Evolutionary conservation across 2,113 vertebrate genomes (phyloP).

Genomic region (Triplophysa rosa): DNA sequence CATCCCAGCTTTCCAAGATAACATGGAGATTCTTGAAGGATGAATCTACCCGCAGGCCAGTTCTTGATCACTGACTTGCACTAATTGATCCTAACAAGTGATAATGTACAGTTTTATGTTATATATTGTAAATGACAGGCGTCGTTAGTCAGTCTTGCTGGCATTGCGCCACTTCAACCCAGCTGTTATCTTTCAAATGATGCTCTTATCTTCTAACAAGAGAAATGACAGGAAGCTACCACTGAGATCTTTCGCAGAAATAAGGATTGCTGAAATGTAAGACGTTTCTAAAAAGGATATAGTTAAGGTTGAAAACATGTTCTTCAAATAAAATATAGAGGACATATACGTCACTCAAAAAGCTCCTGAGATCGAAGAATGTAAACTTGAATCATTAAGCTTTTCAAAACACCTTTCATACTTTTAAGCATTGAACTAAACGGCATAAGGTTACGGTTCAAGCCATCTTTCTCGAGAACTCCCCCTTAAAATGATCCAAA

Average conservation of each 20-base stretch:
- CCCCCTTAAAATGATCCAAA: constrained; percentile 14
- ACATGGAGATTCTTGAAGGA: constrained; percentile 16
- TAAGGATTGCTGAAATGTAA: not conserved
- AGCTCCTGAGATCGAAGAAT: constrained; percentile 6
- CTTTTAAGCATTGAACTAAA: not conserved
- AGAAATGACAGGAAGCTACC: not conserved
- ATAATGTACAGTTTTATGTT: constrained; percentile 37
- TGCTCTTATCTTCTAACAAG: not conserved
- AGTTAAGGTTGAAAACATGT: not conserved
- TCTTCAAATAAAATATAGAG: not conserved
- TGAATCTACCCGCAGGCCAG: constrained; percentile 17
- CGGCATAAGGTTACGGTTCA: constrained; percentile 1
- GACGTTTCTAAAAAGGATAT: not conserved
- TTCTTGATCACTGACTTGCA: constrained; percentile 24
- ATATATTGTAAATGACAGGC: constrained; percentile 37
- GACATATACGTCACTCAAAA: not conserved
- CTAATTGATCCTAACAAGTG: constrained; percentile 47
- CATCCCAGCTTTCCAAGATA: constrained; percentile 16
- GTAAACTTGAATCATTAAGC: constrained; percentile 4
- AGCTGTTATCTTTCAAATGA: constrained; percentile 20
- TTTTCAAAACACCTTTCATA: constrained; percentile 10
- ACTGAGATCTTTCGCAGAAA: not conserved
- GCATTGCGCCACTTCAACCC: not conserved
- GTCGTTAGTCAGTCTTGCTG: constrained; percentile 38
- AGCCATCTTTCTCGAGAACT: not conserved